A percentile compares a stretch with the other conserved stretches of the same genome.
phyloP scores from a whole-genome alignment of 2,888 invertebrate genomes.

The Ectemnius lituratus region DNA sequence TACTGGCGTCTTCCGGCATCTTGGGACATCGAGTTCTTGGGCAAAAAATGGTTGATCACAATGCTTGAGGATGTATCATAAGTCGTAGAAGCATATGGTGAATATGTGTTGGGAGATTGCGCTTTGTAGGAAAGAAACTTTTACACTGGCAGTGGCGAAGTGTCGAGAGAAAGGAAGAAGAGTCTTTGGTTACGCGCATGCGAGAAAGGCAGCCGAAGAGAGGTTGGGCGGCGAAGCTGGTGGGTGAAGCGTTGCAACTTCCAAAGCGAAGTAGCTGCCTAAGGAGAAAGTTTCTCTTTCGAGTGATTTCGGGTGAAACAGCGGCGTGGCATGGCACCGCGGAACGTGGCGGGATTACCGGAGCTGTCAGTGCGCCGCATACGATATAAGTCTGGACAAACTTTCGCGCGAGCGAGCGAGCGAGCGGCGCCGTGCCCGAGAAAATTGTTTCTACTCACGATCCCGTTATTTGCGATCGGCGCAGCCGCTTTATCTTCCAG shows the following conservation, averaged over 20 bases:
- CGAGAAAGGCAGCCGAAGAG: too few relatives aligned
- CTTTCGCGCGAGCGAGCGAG: background rate
- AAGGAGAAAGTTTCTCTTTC: conserved; percentile 24
- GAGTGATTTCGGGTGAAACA: conserved; percentile 16
- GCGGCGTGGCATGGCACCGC: conserved; percentile 2
- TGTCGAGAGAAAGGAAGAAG: too few relatives aligned
- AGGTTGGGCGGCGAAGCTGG: too few relatives aligned
- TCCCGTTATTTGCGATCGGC: background rate
- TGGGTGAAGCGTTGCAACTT: conserved; percentile 23
- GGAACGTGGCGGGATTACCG: conserved; percentile 11
- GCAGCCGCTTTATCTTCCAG: conserved; percentile 1
- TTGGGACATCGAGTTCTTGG: too few relatives aligned
- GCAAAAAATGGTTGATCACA: too few relatives aligned
- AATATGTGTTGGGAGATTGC: too few relatives aligned
- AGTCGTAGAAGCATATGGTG: too few relatives aligned
- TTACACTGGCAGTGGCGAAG: too few relatives aligned
- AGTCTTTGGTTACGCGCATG: too few relatives aligned
- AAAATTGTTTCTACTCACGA: conserved; percentile 9
- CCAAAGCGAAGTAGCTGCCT: conserved; percentile 14
- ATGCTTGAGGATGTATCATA: too few relatives aligned
- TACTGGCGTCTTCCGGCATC: too few relatives aligned
- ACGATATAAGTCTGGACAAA: conserved; percentile 4
- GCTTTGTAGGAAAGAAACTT: too few relatives aligned
- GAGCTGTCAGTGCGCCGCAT: conserved; percentile 3
- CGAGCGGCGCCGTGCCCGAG: background rate